phyloP scores from a whole-genome alignment of 2,113 vertebrate genomes.

The Callorhinus ursinus region DNA sequence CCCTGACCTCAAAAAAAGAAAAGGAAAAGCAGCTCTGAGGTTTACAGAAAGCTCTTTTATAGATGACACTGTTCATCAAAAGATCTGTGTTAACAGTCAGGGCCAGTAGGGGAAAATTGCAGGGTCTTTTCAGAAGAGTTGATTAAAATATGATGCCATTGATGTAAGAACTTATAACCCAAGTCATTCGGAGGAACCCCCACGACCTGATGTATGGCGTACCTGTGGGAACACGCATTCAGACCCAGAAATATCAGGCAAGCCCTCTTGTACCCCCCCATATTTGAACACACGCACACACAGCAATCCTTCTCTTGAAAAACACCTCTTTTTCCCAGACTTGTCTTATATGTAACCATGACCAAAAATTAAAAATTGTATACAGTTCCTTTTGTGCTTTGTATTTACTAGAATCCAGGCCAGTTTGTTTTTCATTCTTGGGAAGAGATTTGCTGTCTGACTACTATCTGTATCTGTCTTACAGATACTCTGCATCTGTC shows the following conservation, averaged over 20 bases:
- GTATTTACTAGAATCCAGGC: background rate
- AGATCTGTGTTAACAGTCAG: background rate
- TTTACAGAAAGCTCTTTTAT: slow-evolving; percentile 38
- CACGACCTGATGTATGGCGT: background rate
- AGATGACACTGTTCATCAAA: slow-evolving; percentile 8
- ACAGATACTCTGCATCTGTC: slow-evolving; percentile 44
- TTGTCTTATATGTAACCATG: background rate
- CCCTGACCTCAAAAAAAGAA: slow-evolving; percentile 6
- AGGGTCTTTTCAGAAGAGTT: background rate
- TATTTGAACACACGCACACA: background rate
- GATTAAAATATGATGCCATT: background rate
- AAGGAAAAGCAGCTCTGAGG: slow-evolving; percentile 4
- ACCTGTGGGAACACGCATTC: background rate
- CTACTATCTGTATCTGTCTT: slow-evolving; percentile 35
- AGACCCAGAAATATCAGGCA: background rate
- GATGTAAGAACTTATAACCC: background rate
- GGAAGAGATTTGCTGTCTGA: slow-evolving; percentile 51
- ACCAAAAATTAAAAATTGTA: slow-evolving; percentile 16
- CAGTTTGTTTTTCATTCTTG: background rate
- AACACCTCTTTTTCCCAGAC: background rate
- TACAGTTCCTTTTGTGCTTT: slow-evolving; percentile 23
- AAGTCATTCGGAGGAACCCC: background rate
- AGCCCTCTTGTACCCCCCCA: background rate
- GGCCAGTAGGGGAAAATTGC: background rate
- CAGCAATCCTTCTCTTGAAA: background rate